Percentiles rank a stretch among this genome's conserved stretches.
phyloP scores from a whole-genome alignment of 2,888 invertebrate genomes.

The Lasioglossum zephyrum region DNA sequence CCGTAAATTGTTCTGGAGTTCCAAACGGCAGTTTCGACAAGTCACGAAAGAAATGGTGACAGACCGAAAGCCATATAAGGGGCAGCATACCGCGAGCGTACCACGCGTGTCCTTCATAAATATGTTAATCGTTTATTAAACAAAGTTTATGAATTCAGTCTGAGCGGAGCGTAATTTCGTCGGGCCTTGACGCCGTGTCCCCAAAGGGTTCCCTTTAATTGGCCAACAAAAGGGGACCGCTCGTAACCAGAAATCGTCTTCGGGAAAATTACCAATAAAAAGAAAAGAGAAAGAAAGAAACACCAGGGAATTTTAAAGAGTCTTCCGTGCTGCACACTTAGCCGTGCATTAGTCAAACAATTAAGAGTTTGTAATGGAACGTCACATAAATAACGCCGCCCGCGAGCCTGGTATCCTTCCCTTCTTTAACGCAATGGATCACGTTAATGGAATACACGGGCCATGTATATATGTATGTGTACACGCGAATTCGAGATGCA shows the following conservation, averaged over 20 bases:
- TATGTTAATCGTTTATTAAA: conserved; percentile 55
- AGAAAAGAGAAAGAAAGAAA: background rate
- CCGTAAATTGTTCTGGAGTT: background rate
- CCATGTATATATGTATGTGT: conserved; percentile 50
- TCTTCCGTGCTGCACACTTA: conserved; percentile 62
- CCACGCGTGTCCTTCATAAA: conserved; percentile 38
- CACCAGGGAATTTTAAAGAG: conserved; percentile 5
- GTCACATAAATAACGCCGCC: conserved; percentile 78
- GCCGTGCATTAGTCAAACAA: conserved; percentile 83
- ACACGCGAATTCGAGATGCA: conserved; percentile 49
- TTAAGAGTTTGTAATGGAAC: conserved; percentile 83
- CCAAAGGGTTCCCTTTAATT: conserved; percentile 49
- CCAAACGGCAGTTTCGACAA: background rate
- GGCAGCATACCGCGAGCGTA: background rate
- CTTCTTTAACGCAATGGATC: conserved; percentile 61
- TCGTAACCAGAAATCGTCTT: conserved; percentile 53
- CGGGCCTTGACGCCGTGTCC: conserved; percentile 20
- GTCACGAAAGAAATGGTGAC: conserved; percentile 13
- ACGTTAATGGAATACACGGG: conserved; percentile 71
- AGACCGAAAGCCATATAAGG: background rate
- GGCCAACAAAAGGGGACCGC: conserved; percentile 40
- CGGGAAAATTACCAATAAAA: conserved; percentile 22
- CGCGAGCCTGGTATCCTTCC: conserved; percentile 56
- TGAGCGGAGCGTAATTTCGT: conserved; percentile 36
- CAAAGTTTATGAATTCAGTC: conserved; percentile 41